A percentile compares a stretch with the other conserved stretches of the same genome.
phyloP scores from a whole-genome alignment of 2,888 invertebrate species.

The Drosophila suboccidentalis region DNA sequence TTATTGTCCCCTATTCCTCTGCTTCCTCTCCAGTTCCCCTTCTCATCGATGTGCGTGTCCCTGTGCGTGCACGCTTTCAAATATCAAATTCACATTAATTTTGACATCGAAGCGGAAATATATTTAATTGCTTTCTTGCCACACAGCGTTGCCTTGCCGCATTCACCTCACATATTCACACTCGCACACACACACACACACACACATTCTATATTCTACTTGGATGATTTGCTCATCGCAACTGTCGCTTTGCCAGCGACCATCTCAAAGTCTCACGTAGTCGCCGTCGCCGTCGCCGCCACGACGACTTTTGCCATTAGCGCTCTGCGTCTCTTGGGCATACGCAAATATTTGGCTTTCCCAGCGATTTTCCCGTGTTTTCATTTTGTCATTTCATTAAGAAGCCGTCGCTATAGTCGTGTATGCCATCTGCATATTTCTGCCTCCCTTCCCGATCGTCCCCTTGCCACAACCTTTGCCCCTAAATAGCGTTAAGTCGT shows the following conservation, averaged over 20 bases:
- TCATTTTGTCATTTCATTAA: conserved; percentile 72
- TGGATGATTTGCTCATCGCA: conserved; percentile 26
- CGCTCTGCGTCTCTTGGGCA: conserved; percentile 51
- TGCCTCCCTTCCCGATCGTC: background rate
- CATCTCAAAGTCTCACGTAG: conserved; percentile 39
- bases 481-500: conserved; percentile 47
- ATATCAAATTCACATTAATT: conserved; percentile 81
- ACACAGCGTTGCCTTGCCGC: conserved; percentile 32
- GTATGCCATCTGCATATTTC: conserved; percentile 30
- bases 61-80: conserved; percentile 62
- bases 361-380: conserved; percentile 66
- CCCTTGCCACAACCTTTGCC: background rate
- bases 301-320: conserved; percentile 64
- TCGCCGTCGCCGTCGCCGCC: conserved; percentile 14
- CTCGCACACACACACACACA: conserved; percentile 14
- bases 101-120: conserved; percentile 80
- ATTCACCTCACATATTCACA: conserved; percentile 11
- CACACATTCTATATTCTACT: conserved; percentile 4
- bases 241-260: conserved; percentile 15
- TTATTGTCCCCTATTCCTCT: background rate
- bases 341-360: conserved; percentile 66
- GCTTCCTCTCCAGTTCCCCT: background rate
- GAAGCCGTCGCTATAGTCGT: conserved; percentile 41
- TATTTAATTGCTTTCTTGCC: conserved; percentile 78
- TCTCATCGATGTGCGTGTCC: conserved; percentile 27